Evolutionary conservation across 2,888 invertebrate genomes (phyloP), one percentile per base, ranked within the genome.

Genomic region (Axea sp.): DNA sequence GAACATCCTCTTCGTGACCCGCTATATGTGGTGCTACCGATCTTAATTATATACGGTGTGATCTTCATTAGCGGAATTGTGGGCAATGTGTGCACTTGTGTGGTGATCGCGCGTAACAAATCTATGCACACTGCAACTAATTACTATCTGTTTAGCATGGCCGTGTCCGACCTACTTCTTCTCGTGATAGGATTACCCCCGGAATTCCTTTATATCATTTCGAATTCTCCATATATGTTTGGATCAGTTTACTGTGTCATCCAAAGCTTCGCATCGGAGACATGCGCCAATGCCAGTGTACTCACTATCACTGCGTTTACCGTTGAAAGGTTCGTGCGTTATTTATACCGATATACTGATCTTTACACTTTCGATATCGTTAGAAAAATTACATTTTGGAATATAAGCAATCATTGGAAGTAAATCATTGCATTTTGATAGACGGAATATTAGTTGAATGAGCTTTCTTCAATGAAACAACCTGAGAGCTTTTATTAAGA

Each of bases 241-340:
- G 94, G 94, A 0, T 94, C 95, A 82, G 90, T 91, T 2, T 92
- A 94, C 77, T 96, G 96, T 87, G 90, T 94, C 6, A 84, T 90
- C 57, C 89, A 92, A 76, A 94, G 94, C 3, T 90, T 96, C 43
- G 92, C 94, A 0, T 94, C 96, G 0, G 96, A 96, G 87, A 94
- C 94, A n/a, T 93, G 94, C 0, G 93, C 94, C 11, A 94, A 95
- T 83, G 95, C 95, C 0, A 96, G 96, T 0, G 95, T 96, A 1
- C 88, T 94, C 73, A 94, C 94, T 6, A 96, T 96, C 81, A 95
- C 95, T 0, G 95, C 95, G 1, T 96, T 96, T 86, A 96, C 94
- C 0, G 92, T 96, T 7, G 96, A 97, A 86, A 90, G 96, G 73
- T 97, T 60, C 35, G 74, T 73, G 17, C 37, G 26, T 45, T 41